Base-by-base conservation (phyloP, 2,888 invertebrate species). In the Caenorhabditis panamensis region DNA sequence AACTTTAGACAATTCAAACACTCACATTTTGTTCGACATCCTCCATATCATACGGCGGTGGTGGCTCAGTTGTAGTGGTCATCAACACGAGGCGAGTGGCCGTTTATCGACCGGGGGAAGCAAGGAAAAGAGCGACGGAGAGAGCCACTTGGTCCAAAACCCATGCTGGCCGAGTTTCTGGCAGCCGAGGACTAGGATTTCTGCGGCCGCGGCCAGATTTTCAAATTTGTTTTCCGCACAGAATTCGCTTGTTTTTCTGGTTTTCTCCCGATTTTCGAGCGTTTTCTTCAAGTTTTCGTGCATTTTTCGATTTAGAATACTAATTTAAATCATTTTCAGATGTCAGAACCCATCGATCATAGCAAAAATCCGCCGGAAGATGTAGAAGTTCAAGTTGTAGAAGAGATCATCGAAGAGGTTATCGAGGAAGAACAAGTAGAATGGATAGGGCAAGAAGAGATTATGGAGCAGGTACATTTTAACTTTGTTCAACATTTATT, bases 1-100 rank as follows among this genome's bases (percentile, higher is more conserved):
- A 9, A 41, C 16, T 41, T 6, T 9, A 11, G 9, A 9, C 13
- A 5, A 18, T 20, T 22, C 1, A 26, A 53, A 26, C 8, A 58
- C 72, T 49, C 58, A 72, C 72, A 49, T 72, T 72, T 13, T 64
- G 63, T 47, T 72, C 72, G 11, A 63, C 36, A 24, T 72, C 72
- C 18, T 71, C 71, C 20, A 37, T 37, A 16, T 63, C 58, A 20
- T 58, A 72, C 5, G 37, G 44, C n/a, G 64, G 58, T n/a, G 64
- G 72, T 4, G 58, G n/a, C 18, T 64, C 72, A n/a, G 51, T 37
- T 49, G 63, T 72, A 16, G 20, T 54, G 13, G 47, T 24, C 72
- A 64, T 72, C n/a, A 16, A 4, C 26, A 54, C 13, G 18, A 31
- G 18, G 37, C 41, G 22, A 24, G 44, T 6, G 44, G 44, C 6